Evolutionary conservation across 2,113 vertebrate species (phyloP), one percentile per base, ranked within the genome.

Genomic region (Dromas ardeola): DNA sequence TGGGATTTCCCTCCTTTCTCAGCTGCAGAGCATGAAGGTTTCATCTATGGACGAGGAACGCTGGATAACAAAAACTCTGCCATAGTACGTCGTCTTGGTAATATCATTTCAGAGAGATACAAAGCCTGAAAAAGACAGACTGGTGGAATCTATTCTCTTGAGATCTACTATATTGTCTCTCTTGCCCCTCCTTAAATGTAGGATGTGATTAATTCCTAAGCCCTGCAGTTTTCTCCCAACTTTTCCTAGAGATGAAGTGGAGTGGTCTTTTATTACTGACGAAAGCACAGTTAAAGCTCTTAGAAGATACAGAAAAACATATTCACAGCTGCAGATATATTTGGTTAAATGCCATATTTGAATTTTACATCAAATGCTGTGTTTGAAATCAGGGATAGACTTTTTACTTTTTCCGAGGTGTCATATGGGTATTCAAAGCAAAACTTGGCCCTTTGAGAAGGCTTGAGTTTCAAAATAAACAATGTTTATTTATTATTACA

Each of bases 1-100:
- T 99, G 99, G 99, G 98, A 99, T 6, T 98, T 98, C 5, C 99
- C 99, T 16, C 99, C 99, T 1, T 99, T 99, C 98, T 99, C 99
- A 74, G 99, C 98, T 55, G 66, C 98, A 82, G 99, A 99, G 92
- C 98, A 96, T 7, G 96, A 98, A 81, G 99, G 98, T n/a, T 99
- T 99, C 97, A 99, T 99, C 97, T 98, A 99, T 3, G 99, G 99
- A 30, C 98, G 99, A 97, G 99, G 99, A 92, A 97, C 99, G 2
- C 97, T 99, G 62, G 99, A 99, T 86, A 98, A 99, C 98, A 99
- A 99, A 96, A 97, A 98, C 93, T 95, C 98, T 70, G 73, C 99
- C 79, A 98, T 99, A 98, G 99, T 99, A 97, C 40, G 97, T 96
- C 34, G 0, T 67, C 65, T 42, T 12, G 80, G 86, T 82, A 34